These are phyloP conservation scores for Scartelaos histophorus DNA, from an alignment of 2,113 vertebrate genomes.

Conservation along the genomic window DNA sequence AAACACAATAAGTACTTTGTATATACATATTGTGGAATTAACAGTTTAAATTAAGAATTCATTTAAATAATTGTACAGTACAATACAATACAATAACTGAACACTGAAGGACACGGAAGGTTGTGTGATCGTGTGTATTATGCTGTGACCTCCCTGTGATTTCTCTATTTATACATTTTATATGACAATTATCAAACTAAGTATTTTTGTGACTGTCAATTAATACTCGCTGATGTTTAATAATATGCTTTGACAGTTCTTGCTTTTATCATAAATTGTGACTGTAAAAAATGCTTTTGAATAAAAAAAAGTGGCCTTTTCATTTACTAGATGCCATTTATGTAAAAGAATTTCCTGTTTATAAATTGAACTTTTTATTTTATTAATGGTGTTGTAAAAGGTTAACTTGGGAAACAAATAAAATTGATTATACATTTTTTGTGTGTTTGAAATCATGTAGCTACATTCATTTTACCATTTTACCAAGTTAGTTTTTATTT, in stretches of 20 bases:
- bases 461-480: too few relatives aligned
- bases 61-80: too few relatives aligned
- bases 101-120: too few relatives aligned
- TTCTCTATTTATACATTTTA: neutral
- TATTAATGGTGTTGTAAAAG: neutral
- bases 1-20: neutral
- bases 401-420: neutral
- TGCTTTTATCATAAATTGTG: neutral
- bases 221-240: neutral
- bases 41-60: neutral
- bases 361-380: neutral
- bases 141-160: neutral
- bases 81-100: too few relatives aligned
- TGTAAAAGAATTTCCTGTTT: neutral
- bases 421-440: neutral
- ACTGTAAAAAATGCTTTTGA: neutral
- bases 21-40: neutral
- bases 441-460: neutral
- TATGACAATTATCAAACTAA: neutral
- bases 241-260: constrained; percentile 14
- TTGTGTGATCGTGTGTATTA: too few relatives aligned
- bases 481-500: too few relatives aligned
- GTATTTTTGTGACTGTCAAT: constrained; percentile 3
- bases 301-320: neutral
- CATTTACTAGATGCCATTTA: neutral